These are phyloP conservation scores for Haliclona indistincta DNA, from an alignment of 37 sponge, comb jelly and placozoan genomes.

Conservation along the genomic window DNA sequence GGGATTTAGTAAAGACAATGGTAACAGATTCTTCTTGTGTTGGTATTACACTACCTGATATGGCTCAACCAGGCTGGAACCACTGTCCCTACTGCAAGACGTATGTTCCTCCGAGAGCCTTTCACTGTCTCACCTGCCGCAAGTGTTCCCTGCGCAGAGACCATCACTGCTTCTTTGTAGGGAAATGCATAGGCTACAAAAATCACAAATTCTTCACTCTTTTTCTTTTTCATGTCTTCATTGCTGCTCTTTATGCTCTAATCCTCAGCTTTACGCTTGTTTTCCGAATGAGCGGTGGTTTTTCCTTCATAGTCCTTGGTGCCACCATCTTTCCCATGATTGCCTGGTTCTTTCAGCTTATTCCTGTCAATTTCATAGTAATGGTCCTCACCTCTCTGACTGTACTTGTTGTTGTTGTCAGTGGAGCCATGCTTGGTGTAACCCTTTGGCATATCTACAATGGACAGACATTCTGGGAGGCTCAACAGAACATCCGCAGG, in stretches of 20 bases:
- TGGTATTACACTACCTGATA: slow-evolving; percentile 41
- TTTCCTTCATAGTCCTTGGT: slow-evolving; percentile 33
- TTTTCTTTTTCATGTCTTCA: slow-evolving; percentile 55
- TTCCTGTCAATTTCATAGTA: slow-evolving; percentile 36
- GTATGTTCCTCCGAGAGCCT: slow-evolving; percentile 69
- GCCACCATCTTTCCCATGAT: slow-evolving; percentile 69
- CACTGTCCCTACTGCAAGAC: slow-evolving; percentile 74
- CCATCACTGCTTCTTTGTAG: slow-evolving; percentile 87
- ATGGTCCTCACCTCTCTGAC: slow-evolving; percentile 50
- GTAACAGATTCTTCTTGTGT: slow-evolving; percentile 50
- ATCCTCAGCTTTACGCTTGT: slow-evolving; percentile 43
- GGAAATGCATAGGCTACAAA: slow-evolving; percentile 76
- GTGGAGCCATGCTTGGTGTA: slow-evolving; percentile 29
- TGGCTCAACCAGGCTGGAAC: slow-evolving; percentile 60
- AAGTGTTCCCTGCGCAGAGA: slow-evolving; percentile 77
- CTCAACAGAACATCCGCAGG: not conserved
- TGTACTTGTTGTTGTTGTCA: slow-evolving; percentile 29
- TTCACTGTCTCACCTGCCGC: slow-evolving; percentile 74
- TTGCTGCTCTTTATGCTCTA: slow-evolving; percentile 43
- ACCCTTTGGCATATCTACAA: slow-evolving; percentile 36
- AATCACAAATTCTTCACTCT: slow-evolving; percentile 85
- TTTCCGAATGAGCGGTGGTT: slow-evolving; percentile 27
- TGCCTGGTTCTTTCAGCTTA: slow-evolving; percentile 51
- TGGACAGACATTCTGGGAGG: slow-evolving; percentile 78
- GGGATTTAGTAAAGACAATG: slow-evolving; percentile 37